phyloP scores from a whole-genome alignment of 2,888 invertebrate species.

The Shargacucullia verbasci region DNA sequence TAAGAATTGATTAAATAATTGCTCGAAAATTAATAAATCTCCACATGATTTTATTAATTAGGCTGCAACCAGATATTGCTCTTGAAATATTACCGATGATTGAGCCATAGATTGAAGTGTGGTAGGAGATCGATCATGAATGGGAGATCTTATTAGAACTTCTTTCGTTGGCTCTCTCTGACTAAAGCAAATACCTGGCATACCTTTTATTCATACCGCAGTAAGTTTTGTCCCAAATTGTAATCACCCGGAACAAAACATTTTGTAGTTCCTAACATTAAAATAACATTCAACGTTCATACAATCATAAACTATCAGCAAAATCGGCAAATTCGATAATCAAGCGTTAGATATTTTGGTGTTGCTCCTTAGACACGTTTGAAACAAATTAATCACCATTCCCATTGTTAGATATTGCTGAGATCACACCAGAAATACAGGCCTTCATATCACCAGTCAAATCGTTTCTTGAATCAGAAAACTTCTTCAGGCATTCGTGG shows the following conservation, averaged over 20 bases:
- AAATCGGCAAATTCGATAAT: conserved; percentile 3
- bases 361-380: conserved; percentile 11
- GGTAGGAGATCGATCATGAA: too few relatives aligned
- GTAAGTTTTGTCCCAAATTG: conserved; percentile 19
- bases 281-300: conserved; percentile 19
- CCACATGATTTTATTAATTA: conserved; percentile 11
- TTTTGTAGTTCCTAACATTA: conserved; percentile 15
- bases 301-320: conserved; percentile 12
- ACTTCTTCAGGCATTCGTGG: conserved; percentile 73
- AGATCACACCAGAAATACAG: conserved; percentile 65
- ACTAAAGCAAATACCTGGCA: background rate
- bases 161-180: too few relatives aligned
- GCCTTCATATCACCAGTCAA: conserved; percentile 69
- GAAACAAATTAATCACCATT: conserved; percentile 40
- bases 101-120: too few relatives aligned
- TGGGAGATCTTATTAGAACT: too few relatives aligned
- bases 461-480: conserved; percentile 73
- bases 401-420: conserved; percentile 66
- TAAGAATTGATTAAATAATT: conserved; percentile 52
- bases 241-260: conserved; percentile 16
- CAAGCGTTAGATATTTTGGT: conserved; percentile 34
- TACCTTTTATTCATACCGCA: background rate
- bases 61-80: conserved; percentile 12
- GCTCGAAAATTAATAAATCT: conserved; percentile 46
- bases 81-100: background rate